A percentile compares a stretch with the other conserved stretches of the same genome.
Conservation (phyloP, 1,140 invertebrate species). For the Armadillidium nasatum region DNA sequence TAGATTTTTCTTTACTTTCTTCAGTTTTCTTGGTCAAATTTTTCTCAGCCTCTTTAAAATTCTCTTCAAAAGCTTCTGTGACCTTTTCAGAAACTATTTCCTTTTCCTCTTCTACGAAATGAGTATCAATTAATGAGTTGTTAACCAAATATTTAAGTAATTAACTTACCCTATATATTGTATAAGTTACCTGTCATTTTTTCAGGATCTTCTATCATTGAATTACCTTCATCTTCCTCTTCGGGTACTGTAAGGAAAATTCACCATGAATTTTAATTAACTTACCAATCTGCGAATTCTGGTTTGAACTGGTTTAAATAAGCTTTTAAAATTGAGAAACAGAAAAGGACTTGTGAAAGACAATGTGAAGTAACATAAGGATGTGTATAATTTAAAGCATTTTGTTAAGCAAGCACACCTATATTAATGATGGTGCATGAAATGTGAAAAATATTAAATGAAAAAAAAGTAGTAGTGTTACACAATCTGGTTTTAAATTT, state of each 20-base stretch:
- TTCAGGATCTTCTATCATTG: conserved; percentile 43
- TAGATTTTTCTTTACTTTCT: too few species aligned
- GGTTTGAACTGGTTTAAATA: neutral
- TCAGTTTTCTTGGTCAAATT: too few species aligned
- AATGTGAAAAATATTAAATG: too few species aligned
- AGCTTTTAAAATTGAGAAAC: neutral
- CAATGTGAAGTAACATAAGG: too few species aligned
- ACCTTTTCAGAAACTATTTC: conserved; percentile 39
- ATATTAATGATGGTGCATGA: too few species aligned
- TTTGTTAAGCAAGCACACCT: too few species aligned
- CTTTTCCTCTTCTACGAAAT: conserved; percentile 38
- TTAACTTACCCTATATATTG: neutral
- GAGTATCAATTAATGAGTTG: neutral
- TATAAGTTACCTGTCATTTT: conserved; percentile 39
- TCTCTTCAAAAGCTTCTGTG: conserved; percentile 44
- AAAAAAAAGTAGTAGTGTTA: neutral
- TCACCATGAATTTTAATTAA: neutral
- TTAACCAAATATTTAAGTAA: neutral
- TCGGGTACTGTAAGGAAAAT: conserved; percentile 40
- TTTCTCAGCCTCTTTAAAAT: conserved; percentile 16
- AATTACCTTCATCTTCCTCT: conserved; percentile 42
- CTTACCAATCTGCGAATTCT: neutral
- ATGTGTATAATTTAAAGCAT: too few species aligned
- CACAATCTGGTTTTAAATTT: neutral
- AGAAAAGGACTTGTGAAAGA: too few species aligned